Conservation (phyloP, 53 echinoderm and acorn worm species). For the Hippasteria phrygiana region DNA sequence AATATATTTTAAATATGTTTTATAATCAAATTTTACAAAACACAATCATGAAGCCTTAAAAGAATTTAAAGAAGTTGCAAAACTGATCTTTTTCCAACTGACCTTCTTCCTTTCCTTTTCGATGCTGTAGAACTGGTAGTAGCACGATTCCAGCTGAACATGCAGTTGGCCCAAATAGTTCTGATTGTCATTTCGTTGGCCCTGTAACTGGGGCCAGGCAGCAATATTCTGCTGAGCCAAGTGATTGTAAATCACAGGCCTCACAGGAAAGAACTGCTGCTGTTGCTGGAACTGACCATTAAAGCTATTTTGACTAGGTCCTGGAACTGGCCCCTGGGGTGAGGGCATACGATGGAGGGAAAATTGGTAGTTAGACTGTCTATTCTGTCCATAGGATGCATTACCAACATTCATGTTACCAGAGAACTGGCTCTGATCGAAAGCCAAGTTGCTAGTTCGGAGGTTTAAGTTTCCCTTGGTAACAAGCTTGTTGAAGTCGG, state of each 20-base stretch:
- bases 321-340: conserved; percentile 4
- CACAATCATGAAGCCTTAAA: too few species aligned
- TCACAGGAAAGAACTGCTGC: not conserved
- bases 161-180: conserved; percentile 67
- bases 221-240: conserved; percentile 3
- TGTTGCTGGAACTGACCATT: conserved; percentile 20
- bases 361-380: conserved; percentile 40
- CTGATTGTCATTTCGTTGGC: conserved; percentile 43
- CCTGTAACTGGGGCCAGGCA: conserved; percentile 35
- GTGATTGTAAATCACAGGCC: conserved; percentile 30
- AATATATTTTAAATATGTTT: too few species aligned
- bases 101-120: conserved; percentile 79
- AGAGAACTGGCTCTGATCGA: conserved; percentile 21
- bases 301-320: not conserved
- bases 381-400: conserved; percentile 29
- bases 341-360: conserved; percentile 29
- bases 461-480: conserved; percentile 54
- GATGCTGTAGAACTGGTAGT: conserved; percentile 69
- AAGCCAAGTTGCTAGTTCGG: conserved; percentile 27
- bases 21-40: too few species aligned
- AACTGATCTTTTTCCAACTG: not conserved
- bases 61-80: not conserved
- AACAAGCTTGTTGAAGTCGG: conserved; percentile 36
- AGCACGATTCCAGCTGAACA: conserved; percentile 71
- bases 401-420: not conserved